Evolutionary conservation across 1,140 invertebrate species (phyloP), one percentile per base, ranked within the genome.

Genomic region (Sitodiplosis mosellana): DNA sequence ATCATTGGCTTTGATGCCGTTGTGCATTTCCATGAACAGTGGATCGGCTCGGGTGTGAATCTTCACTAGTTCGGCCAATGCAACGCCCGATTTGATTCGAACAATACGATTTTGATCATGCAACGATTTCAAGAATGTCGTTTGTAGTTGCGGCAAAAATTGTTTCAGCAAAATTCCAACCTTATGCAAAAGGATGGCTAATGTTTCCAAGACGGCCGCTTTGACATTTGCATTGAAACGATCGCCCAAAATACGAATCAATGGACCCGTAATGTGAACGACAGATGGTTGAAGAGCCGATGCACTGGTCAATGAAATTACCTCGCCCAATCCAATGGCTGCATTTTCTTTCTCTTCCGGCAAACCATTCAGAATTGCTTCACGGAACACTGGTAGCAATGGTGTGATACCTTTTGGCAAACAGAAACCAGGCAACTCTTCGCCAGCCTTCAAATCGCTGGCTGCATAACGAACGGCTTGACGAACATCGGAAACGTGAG

Each of bases 101-200:
- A 97, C 91, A 54, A 77, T 74, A 51, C 90, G 69, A 61, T 89
- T 86, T 20, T 80, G 75, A 65, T 97, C 94, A 64, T 84, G 83
- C 17, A 96, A 69, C 3, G 92, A 82, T 70, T 94, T 94, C 12
- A 97, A 71, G 66, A 99, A 98, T 4, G 94, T 97, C 17, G 92
- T 96, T 73, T 98, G 93, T 10, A 99, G 71, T 70, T 99, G 94
- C 11, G 95, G 94, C 56, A 99, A 70, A 67, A 99, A 99, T 60
- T 97, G 92, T 67, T 94, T 96, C 60, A 99, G 65, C 76, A 92
- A 84, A 10, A 83, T 73, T 15, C 89, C 88, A 49, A 91, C 86
- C 73, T 93, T 94, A 14, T 80, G 77, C n/a, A 99, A 69, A 17
- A 99, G 70, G 45, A 89, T 74, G 1, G 88, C 87, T 17, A 99